phyloP scores from a whole-genome alignment of 2,888 invertebrate species.

The Leptogaster cylindrica region DNA sequence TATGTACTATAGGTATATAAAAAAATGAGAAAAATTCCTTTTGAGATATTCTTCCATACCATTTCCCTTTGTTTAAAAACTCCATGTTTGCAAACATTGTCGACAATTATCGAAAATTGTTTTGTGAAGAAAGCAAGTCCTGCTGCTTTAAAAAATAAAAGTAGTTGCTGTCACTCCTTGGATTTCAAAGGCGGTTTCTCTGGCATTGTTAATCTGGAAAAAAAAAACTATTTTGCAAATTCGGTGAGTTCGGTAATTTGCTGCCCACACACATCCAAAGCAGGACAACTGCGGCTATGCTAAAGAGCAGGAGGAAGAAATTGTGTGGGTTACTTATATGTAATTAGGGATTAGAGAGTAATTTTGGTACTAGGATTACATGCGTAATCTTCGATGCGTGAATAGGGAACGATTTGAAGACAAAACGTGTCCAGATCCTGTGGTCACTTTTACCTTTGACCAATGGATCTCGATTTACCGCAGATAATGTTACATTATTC shows the following conservation, averaged over 20 bases:
- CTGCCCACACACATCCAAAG: neutral
- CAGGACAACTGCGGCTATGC: too few relatives aligned
- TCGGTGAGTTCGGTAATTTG: neutral
- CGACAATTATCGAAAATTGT: neutral
- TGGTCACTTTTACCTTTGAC: neutral
- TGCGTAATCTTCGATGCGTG: neutral
- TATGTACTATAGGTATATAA: too few relatives aligned
- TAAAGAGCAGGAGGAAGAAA: too few relatives aligned
- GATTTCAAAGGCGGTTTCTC: neutral
- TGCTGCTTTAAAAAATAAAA: neutral
- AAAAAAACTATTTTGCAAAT: neutral
- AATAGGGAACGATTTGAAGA: neutral
- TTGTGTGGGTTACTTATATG: neutral
- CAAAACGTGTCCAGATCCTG: neutral
- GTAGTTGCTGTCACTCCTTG: neutral
- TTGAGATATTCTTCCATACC: too few relatives aligned
- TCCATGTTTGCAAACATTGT: neutral
- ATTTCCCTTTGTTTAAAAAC: too few relatives aligned
- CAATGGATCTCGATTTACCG: neutral
- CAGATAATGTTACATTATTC: neutral
- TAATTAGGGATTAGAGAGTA: neutral
- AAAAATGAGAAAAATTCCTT: too few relatives aligned
- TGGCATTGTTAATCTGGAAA: neutral
- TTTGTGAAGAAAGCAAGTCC: neutral
- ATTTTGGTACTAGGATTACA: neutral